Base-by-base conservation (phyloP, 2,888 invertebrate species). In the Mechanitis messenoides region DNA sequence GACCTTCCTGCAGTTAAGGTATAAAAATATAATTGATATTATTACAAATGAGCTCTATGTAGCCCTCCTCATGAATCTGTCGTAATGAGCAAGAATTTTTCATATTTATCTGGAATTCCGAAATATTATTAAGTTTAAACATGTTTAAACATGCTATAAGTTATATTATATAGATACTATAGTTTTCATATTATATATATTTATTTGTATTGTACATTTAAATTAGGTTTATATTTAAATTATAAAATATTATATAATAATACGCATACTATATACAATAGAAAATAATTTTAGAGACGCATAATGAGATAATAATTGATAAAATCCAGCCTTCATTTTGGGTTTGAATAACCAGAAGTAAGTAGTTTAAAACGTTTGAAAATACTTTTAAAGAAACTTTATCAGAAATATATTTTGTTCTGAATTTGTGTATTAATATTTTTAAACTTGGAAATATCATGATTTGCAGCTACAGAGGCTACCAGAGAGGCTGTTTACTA, bases 1-100 rank as follows among this genome's bases (percentile, higher is more conserved):
- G 68, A 76, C 20, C 67, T 90, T 53, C 82, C 84, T 7, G 46
- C 28, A 5, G 69, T 88, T 9, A 81, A 82, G 81, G 89, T 87
- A 74, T 31, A 31, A 31, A 5, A 50, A 6, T 31, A 28, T 6
- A 2, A 3, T 28, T 4, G n/a, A 28, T 28, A n/a, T n/a, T 28
- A 47, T 47, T 47, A n/a, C 12, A 7, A 6, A 38, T 6, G 1
- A 4, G 38, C 5, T 6, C 7, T 38, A 38, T 2, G 38, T 38
- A 38, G 4, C 38, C 38, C 2, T 4, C 7, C 4, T 4, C 38
- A 6, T 38, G 7, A 38, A 38, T 38, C 20, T 20, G 20, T 20
- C 20, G 20, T 20, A 20, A 20, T 20, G 20, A 20, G 20, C 20
- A 20, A 20, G 20, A 20, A 20, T 20, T 20, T 20, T 20, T 20